Evolutionary conservation across 1,140 invertebrate species (phyloP), one percentile per base, ranked within the genome.

Genomic region (Radopholus similis): DNA sequence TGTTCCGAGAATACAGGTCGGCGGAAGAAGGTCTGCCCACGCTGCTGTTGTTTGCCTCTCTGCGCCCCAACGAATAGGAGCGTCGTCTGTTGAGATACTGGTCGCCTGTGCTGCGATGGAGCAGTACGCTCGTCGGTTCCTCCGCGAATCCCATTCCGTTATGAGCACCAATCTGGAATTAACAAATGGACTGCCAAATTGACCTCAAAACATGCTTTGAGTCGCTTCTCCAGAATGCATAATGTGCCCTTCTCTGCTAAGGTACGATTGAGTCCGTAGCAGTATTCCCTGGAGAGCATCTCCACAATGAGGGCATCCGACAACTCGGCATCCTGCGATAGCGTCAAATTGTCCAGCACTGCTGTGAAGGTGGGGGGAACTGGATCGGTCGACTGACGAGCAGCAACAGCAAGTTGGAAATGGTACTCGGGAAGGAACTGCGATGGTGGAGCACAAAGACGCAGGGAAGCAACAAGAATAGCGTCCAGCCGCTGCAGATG

Each of bases 141-240:
- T 75, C 73, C 4, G 77, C 56, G 44, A 60, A 75, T 30, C 26
- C 57, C 8, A 75, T 53, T 15, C 73, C 66, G 40, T 75, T 75
- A 42, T 75, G 73, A 11, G 76, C 38, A 21, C 73, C 70, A 51
- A 75, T 68, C 68, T 70, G 15, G 21, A 56, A 47, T 18, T 47
- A 34, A 28, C 26, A 26, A 11, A 49, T 23, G 28, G 4, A 26
- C 4, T 11, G 30, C 9, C 21, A 51, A 51, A 51, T 9, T 15
- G 47, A 42, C 11, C 18, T 42, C 11, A 42, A 32, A 15, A 15
- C 3, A 5, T 62, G 49, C 58, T 26, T 21, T 42, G 34, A 62
- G 18, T 11, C 58, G 58, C 9, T 40, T 42, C 32, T 62, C 58
- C 21, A 62, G 18, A 35, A 62, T 42, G n/a, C 38, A 26, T 47